These are phyloP conservation scores for Nymphicus hollandicus DNA, from an alignment of 2,113 vertebrate genomes.

Conservation along the genomic window DNA sequence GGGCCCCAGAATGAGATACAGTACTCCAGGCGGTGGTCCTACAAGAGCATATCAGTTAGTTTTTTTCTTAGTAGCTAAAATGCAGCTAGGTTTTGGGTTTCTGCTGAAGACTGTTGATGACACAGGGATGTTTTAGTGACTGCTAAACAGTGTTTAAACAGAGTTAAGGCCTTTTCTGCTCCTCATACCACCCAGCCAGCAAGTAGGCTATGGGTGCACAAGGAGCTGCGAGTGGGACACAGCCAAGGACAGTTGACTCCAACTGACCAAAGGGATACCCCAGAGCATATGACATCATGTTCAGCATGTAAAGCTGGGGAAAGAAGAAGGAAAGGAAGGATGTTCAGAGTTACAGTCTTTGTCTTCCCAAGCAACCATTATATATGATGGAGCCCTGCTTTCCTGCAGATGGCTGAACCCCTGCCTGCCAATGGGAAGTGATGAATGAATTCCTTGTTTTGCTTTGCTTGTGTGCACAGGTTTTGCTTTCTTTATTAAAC, in stretches of 20 bases:
- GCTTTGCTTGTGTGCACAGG: background rate
- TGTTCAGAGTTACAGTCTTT: background rate
- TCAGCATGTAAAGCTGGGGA: background rate
- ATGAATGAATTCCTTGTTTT: background rate
- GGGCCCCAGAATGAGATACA: background rate
- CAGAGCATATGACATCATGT: background rate
- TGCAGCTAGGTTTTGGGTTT: background rate
- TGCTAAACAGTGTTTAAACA: background rate
- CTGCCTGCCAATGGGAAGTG: background rate
- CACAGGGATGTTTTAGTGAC: background rate
- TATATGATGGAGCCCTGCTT: background rate
- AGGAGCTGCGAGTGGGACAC: background rate
- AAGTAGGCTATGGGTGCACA: background rate
- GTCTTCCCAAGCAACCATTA: background rate
- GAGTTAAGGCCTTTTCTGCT: background rate
- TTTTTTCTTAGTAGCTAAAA: background rate
- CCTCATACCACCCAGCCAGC: background rate
- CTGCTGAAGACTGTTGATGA: background rate
- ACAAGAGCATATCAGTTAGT: background rate
- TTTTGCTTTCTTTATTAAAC: background rate
- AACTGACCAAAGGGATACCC: background rate
- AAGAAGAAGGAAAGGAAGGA: background rate
- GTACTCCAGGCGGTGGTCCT: fast-evolving
- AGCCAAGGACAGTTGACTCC: background rate
- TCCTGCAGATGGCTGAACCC: background rate